A percentile compares a stretch with the other conserved stretches of the same genome.
These are phyloP conservation scores for Tetramorium alpestre DNA, from an alignment of 1,140 invertebrate species.

Conservation along the genomic window DNA sequence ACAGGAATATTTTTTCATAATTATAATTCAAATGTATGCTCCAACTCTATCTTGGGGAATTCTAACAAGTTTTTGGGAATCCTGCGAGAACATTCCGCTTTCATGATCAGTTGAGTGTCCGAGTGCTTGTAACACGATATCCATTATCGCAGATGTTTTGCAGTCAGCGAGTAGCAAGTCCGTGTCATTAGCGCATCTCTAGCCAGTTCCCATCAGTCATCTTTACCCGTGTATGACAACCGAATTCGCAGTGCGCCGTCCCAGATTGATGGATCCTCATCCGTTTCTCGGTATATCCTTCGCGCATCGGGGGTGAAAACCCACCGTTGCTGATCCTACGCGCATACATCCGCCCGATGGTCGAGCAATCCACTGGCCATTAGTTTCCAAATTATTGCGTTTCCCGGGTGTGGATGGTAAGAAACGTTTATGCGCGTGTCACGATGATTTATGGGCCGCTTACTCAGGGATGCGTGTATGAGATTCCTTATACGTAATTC, in stretches of 20 bases:
- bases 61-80: background rate
- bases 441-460: conserved; percentile 70
- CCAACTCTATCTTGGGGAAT: background rate
- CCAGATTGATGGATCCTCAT: conserved; percentile 74
- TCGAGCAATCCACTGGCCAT: conserved; percentile 69
- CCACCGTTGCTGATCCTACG: conserved; percentile 17
- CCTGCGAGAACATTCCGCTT: conserved; percentile 25
- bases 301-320: conserved; percentile 60
- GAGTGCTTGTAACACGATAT: conserved; percentile 59
- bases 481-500: conserved; percentile 35
- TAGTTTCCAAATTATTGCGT: conserved; percentile 75
- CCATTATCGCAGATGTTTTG: conserved; percentile 74
- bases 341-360: conserved; percentile 24
- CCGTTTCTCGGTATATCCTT: conserved; percentile 70
- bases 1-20: background rate
- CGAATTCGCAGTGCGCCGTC: conserved; percentile 66
- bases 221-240: conserved; percentile 68
- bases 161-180: conserved; percentile 65
- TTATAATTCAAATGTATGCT: background rate
- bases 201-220: conserved; percentile 75
- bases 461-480: background rate
- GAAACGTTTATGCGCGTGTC: conserved; percentile 74
- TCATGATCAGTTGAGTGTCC: conserved; percentile 27
- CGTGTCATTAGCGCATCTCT: conserved; percentile 72
- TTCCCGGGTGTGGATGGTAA: conserved; percentile 62